Evolutionary conservation across 2,888 invertebrate species (phyloP).

Genomic region (Sepiola atlantica): DNA sequence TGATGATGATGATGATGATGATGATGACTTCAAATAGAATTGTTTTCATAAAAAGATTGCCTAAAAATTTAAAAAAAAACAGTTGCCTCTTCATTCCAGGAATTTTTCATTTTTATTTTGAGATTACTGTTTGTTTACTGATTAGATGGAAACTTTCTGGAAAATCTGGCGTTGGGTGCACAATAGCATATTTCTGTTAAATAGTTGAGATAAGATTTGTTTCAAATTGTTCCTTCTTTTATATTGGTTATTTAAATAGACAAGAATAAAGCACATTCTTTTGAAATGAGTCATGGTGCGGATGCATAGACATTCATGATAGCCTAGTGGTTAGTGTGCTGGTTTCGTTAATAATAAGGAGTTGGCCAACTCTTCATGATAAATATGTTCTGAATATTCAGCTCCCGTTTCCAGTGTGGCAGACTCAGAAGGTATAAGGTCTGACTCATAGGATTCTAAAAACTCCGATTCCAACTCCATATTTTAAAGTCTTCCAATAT

Average conservation of each 20-base stretch:
- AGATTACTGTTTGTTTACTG: not conserved
- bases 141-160: not conserved
- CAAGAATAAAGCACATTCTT: constrained; percentile 3
- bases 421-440: too few species aligned
- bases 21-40: too few species aligned
- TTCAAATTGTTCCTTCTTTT: not conserved
- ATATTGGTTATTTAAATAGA: not conserved
- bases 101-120: not conserved
- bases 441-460: too few species aligned
- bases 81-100: not conserved
- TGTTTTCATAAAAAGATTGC: not conserved
- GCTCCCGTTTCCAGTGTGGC: too few species aligned
- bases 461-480: too few species aligned
- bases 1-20: too few species aligned
- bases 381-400: not conserved
- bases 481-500: too few species aligned
- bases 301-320: constrained; percentile 46
- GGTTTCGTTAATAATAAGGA: not conserved
- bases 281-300: not conserved
- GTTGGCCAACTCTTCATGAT: not conserved
- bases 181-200: not conserved
- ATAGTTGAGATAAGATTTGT: not conserved
- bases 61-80: constrained; percentile 2
- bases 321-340: not conserved
- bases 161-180: not conserved